Percentiles rank a stretch among this genome's conserved stretches.
Conservation (phyloP, 2,888 invertebrate genomes). For the Tinea pellionella region DNA sequence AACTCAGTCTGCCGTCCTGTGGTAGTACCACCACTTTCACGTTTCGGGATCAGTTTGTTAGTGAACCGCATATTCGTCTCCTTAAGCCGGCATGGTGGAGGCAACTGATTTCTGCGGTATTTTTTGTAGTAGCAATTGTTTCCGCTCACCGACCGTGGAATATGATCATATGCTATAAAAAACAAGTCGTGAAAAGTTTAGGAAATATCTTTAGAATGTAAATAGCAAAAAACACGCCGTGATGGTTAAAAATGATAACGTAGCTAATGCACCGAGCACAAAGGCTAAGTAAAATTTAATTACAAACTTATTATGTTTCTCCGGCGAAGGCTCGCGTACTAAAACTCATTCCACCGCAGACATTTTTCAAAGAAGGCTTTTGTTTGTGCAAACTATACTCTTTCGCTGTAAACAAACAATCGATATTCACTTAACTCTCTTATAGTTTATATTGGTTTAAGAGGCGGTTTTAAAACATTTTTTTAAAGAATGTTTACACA, state of each 20-base stretch:
- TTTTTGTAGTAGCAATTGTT: too few relatives aligned
- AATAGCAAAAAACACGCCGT: not conserved
- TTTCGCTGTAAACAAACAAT: not conserved
- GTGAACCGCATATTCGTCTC: too few relatives aligned
- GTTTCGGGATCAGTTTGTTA: too few relatives aligned
- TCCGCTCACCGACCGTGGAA: too few relatives aligned
- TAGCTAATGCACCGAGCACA: not conserved
- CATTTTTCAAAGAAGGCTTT: slow-evolving; percentile 14
- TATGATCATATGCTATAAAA: too few relatives aligned
- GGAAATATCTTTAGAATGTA: not conserved
- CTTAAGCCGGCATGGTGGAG: too few relatives aligned
- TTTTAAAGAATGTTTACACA: not conserved
- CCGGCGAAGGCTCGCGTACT: not conserved
- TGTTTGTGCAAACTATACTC: slow-evolving; percentile 11
- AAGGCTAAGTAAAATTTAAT: slow-evolving; percentile 16
- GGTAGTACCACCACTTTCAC: too few relatives aligned
- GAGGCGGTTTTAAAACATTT: not conserved
- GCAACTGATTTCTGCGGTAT: too few relatives aligned
- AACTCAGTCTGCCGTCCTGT: too few relatives aligned
- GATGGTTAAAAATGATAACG: slow-evolving; percentile 1
- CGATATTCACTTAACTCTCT: not conserved
- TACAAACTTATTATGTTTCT: slow-evolving; percentile 18
- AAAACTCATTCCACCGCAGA: slow-evolving; percentile 6
- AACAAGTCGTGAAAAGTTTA: too few relatives aligned
- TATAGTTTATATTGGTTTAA: not conserved